Percentiles rank a stretch among this genome's conserved stretches.
These are phyloP conservation scores for Ptychadena robeensis DNA, from an alignment of 2,797 vertebrate species.

Conservation along the genomic window DNA sequence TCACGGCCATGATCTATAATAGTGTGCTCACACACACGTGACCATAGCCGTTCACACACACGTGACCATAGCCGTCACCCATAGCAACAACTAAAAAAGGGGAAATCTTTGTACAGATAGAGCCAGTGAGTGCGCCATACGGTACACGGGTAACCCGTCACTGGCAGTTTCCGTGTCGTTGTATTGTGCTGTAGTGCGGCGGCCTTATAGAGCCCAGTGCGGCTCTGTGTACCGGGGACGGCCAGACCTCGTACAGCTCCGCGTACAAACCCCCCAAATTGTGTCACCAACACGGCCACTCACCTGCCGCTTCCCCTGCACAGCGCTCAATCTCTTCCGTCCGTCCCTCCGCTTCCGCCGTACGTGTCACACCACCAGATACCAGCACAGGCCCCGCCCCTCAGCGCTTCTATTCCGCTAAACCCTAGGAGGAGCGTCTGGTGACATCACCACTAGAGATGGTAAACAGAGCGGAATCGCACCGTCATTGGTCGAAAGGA, in stretches of 20 bases:
- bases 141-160: too few species aligned
- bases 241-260: not conserved
- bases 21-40: too few species aligned
- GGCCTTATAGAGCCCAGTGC: too few species aligned
- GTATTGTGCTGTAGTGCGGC: too few species aligned
- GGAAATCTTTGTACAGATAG: too few species aligned
- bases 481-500: not conserved
- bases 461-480: not conserved
- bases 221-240: too few species aligned
- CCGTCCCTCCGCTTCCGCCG: conserved; percentile 53
- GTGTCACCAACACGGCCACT: not conserved
- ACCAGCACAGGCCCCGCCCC: conserved; percentile 15
- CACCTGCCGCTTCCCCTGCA: not conserved
- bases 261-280: not conserved
- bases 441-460: not conserved
- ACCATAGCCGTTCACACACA: not conserved
- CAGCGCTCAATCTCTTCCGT: not conserved
- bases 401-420: not conserved
- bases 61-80: not conserved
- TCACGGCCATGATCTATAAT: too few species aligned
- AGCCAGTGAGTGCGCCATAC: not conserved
- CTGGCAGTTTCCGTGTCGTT: not conserved
- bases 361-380: conserved; percentile 55
- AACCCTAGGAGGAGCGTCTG: not conserved
- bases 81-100: too few species aligned